A percentile compares a stretch with the other conserved stretches of the same genome.
phyloP scores from a whole-genome alignment of 2,113 vertebrate species.

The Rhinolophus ferrumequinum region DNA sequence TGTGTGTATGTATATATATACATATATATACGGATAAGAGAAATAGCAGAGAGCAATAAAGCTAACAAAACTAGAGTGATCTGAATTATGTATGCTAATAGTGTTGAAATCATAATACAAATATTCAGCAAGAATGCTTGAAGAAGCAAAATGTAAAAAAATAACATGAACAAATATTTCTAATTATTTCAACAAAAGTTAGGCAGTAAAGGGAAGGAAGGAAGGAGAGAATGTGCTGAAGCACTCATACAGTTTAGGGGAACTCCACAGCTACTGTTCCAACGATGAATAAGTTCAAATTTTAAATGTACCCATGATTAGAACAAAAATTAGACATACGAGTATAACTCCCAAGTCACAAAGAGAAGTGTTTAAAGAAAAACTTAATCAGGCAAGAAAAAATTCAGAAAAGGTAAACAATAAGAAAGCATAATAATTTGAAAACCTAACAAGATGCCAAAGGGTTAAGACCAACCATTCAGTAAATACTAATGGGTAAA shows the following conservation, averaged over 20 bases:
- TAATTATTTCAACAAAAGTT: conserved; percentile 45
- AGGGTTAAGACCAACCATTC: not conserved
- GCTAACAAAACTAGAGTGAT: not conserved
- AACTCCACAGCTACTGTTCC: not conserved
- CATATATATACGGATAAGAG: not conserved
- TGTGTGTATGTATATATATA: too few relatives aligned
- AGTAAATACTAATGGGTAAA: not conserved
- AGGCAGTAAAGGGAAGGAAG: not conserved
- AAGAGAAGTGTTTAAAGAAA: not conserved
- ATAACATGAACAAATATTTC: not conserved
- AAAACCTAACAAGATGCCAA: not conserved
- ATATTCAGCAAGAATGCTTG: not conserved
- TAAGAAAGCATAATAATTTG: conserved; percentile 1
- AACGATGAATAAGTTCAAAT: not conserved
- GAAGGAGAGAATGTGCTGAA: not conserved
- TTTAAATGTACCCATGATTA: not conserved
- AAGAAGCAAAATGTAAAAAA: not conserved
- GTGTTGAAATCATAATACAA: not conserved
- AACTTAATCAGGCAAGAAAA: not conserved
- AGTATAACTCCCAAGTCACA: not conserved
- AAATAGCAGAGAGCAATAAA: not conserved
- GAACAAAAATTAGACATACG: not conserved
- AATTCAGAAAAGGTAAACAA: not conserved
- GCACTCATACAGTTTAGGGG: not conserved
- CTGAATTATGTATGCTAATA: not conserved